Conservation (phyloP, 2,797 vertebrate species). For the Gymnoscopelus microlampas region DNA sequence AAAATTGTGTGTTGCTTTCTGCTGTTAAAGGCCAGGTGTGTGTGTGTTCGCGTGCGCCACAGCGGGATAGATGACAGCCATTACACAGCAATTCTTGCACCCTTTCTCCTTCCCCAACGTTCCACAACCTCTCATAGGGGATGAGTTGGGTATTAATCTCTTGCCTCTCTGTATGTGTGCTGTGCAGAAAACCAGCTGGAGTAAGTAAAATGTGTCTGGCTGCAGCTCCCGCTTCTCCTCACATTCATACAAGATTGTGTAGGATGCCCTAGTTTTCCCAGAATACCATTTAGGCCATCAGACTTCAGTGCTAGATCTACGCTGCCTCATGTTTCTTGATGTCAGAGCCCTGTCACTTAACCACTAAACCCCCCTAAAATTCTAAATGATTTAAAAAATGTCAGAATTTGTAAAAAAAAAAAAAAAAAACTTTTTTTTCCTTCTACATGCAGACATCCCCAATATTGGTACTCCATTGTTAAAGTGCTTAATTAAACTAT, state of each 20-base stretch:
- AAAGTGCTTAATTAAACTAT: too few relatives aligned
- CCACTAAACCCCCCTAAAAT: slow-evolving; percentile 10
- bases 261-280: slow-evolving; percentile 65
- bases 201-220: too few relatives aligned
- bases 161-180: not conserved
- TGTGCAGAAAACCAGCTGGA: slow-evolving; percentile 6
- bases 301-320: slow-evolving; percentile 47
- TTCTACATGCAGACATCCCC: too few relatives aligned
- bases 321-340: slow-evolving; percentile 50
- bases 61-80: not conserved
- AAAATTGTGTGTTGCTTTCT: too few relatives aligned
- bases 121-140: slow-evolving; percentile 28
- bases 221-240: too few relatives aligned
- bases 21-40: too few relatives aligned
- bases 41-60: too few relatives aligned
- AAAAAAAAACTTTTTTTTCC: too few relatives aligned
- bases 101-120: not conserved
- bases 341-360: slow-evolving; percentile 26
- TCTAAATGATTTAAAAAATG: not conserved
- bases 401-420: too few relatives aligned
- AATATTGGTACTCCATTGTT: too few relatives aligned
- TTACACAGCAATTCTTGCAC: not conserved
- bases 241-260: slow-evolving; percentile 36
- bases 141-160: slow-evolving; percentile 43
- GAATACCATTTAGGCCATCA: slow-evolving; percentile 68